phyloP scores from a whole-genome alignment of 1,140 invertebrate genomes.

The Trigoniulus corallinus region DNA sequence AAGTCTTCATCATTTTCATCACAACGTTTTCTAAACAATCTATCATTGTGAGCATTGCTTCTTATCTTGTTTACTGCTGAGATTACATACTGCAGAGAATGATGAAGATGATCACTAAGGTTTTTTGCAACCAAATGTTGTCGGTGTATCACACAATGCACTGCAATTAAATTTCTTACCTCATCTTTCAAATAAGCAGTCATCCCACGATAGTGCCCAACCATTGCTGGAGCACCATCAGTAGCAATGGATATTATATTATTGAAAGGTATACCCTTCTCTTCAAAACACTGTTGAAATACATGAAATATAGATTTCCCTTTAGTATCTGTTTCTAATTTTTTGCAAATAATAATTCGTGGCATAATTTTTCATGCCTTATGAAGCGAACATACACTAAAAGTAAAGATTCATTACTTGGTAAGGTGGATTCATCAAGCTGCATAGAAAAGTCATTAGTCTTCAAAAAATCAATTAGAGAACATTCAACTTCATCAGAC shows the following conservation, averaged over 20 bases:
- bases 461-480: constrained; percentile 6
- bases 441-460: constrained; percentile 7
- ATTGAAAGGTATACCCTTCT: constrained; percentile 17
- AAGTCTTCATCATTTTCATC: constrained; percentile 14
- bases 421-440: constrained; percentile 10
- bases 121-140: constrained; percentile 13
- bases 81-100: constrained; percentile 12
- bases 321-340: constrained; percentile 12
- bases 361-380: background rate
- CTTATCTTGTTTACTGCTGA: constrained; percentile 12
- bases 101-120: constrained; percentile 10
- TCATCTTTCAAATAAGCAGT: constrained; percentile 5
- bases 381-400: constrained; percentile 4
- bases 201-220: constrained; percentile 14
- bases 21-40: constrained; percentile 13
- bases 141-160: constrained; percentile 12
- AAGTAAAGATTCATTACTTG: constrained; percentile 9
- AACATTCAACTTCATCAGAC: constrained; percentile 5
- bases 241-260: constrained; percentile 21
- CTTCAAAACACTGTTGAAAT: constrained; percentile 18
- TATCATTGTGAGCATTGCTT: constrained; percentile 9
- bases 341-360: constrained; percentile 10
- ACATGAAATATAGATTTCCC: constrained; percentile 10
- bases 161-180: constrained; percentile 8
- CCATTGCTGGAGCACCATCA: constrained; percentile 19